Evolutionary conservation across 1,140 invertebrate genomes (phyloP).

Genomic region (Druon quercuslanigerum): DNA sequence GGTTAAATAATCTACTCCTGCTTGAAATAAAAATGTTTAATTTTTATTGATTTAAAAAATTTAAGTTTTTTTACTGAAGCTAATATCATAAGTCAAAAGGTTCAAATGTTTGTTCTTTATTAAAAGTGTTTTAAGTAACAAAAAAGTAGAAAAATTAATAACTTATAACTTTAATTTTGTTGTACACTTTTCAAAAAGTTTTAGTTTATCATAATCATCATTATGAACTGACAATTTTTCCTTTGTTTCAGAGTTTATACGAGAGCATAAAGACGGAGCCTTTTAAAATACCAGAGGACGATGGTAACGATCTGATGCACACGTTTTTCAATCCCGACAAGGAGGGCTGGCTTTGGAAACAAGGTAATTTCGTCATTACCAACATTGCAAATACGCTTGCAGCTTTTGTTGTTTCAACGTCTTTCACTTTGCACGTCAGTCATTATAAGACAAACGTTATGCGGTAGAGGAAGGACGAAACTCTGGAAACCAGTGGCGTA

Average conservation of each 20-base stretch:
- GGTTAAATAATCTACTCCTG: too few relatives aligned
- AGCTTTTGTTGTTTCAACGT: constrained; percentile 8
- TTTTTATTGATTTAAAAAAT: too few relatives aligned
- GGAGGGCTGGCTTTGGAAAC: constrained; percentile 99
- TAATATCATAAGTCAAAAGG: too few relatives aligned
- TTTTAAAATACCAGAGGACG: constrained; percentile 99
- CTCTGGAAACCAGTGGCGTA: constrained; percentile 27
- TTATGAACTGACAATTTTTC: constrained; percentile 41
- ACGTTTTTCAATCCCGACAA: constrained; percentile 99
- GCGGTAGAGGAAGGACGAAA: constrained; percentile 15
- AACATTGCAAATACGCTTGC: constrained; percentile 16
- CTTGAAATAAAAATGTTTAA: too few relatives aligned
- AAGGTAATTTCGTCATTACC: constrained; percentile 80
- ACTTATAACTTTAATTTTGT: too few relatives aligned
- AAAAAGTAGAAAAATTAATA: too few relatives aligned
- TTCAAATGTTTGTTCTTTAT: too few relatives aligned
- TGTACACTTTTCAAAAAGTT: neutral
- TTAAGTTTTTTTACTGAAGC: too few relatives aligned
- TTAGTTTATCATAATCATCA: neutral
- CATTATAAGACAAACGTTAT: constrained; percentile 23
- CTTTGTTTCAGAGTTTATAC: constrained; percentile 89
- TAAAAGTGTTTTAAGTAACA: too few relatives aligned
- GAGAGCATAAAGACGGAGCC: constrained; percentile 99
- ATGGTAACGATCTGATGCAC: constrained; percentile 99
- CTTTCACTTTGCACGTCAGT: constrained; percentile 27